phyloP scores from a whole-genome alignment of 2,797 vertebrate species.

The Neosilurus mollespiculum region DNA sequence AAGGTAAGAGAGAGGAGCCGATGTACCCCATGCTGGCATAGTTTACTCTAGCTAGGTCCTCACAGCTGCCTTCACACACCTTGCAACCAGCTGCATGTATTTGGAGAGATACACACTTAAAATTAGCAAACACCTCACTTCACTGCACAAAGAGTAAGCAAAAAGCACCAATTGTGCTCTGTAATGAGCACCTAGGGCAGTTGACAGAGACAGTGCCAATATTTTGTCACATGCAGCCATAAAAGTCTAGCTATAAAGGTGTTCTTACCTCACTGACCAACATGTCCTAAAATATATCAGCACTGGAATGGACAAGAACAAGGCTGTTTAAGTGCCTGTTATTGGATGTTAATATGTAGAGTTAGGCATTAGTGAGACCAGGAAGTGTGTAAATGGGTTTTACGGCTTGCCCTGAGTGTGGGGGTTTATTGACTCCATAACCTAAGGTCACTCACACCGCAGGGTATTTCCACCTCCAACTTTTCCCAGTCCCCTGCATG shows the following conservation, averaged over 20 bases:
- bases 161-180: slow-evolving; percentile 18
- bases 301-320: slow-evolving; percentile 43
- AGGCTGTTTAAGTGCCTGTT: slow-evolving; percentile 49
- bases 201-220: slow-evolving; percentile 32
- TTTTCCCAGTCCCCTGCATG: slow-evolving; percentile 70
- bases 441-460: slow-evolving; percentile 52
- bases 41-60: slow-evolving; percentile 59
- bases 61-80: slow-evolving; percentile 62
- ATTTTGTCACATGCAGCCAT: slow-evolving; percentile 39
- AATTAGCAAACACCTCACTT: slow-evolving; percentile 38
- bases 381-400: slow-evolving; percentile 62
- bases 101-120: slow-evolving; percentile 47
- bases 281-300: slow-evolving; percentile 48
- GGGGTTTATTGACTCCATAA: slow-evolving; percentile 55
- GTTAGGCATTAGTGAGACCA: slow-evolving; percentile 61
- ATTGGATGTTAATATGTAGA: slow-evolving; percentile 58
- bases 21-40: slow-evolving; percentile 58
- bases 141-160: slow-evolving; percentile 39
- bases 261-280: slow-evolving; percentile 48
- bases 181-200: slow-evolving; percentile 12
- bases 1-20: slow-evolving; percentile 45
- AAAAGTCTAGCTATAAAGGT: slow-evolving; percentile 50
- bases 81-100: slow-evolving; percentile 73
- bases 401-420: slow-evolving; percentile 56
- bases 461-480: slow-evolving; percentile 56